Base-by-base conservation (phyloP, 2,888 invertebrate genomes). In the Drosophila formosana region DNA sequence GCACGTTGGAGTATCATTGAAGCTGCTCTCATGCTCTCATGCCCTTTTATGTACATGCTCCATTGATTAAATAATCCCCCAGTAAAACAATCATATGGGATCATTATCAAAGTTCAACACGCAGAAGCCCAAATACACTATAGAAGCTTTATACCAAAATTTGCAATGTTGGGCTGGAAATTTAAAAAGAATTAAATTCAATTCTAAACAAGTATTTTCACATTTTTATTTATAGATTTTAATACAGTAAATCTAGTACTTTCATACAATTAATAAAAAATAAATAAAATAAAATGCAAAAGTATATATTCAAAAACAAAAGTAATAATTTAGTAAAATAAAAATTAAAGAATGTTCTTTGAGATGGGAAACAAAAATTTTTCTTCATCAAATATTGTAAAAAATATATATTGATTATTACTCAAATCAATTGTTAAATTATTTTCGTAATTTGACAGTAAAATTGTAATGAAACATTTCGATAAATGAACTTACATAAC, bases 51-150 rank as follows among this genome's bases (percentile, higher is more conserved):
- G 79, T 72, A 66, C 63, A 67, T 66, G 70, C 56, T 57, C 72
- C 87, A 83, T 88, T 83, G 89, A 83, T 88, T 88, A 83, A 88
- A 83, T 78, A 86, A 88, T 74, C 80, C 49, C 25, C 57, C 64
- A 70, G 45, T 56, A 37, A 53, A 49, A 53, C 55, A 61, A 53
- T 55, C 46, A 66, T 63, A 63, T 25, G 50, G n/a, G 41, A 8
- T 13, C 3, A 13, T 39, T 11, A n/a, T 26, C 4, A n/a, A 32
- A 13, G 4, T 13, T 6, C 4, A 34, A 32, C 46, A 51, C 9
- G 23, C 13, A 49, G 63, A 69, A 56, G 1, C 8, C 11, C 3
- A 11, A 18, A 80, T 82, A 72, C 86, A n/a, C 80, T 72, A 7
- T 7, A 18, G 6, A 34, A 34, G 4, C 1, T 11, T 37, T 37